Evolutionary conservation across 2,888 invertebrate species (phyloP).

Genomic region (Chrysotoxum bicinctum): DNA sequence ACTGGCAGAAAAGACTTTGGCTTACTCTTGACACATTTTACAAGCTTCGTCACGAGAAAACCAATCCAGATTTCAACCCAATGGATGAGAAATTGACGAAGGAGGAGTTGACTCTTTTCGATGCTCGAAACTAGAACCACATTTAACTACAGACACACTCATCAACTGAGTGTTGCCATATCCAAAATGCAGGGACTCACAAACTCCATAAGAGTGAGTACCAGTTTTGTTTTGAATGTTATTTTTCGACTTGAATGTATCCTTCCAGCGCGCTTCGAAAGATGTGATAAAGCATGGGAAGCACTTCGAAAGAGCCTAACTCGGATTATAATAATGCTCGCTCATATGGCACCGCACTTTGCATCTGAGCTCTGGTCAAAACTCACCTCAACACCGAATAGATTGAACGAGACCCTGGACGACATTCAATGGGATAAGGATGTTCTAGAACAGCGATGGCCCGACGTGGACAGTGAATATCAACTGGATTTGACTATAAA

Average conservation of each 20-base stretch:
- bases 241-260: neutral
- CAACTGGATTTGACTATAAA: constrained; percentile 86
- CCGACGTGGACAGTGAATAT: constrained; percentile 87
- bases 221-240: neutral
- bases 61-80: constrained; percentile 75
- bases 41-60: constrained; percentile 81
- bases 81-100: constrained; percentile 83
- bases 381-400: constrained; percentile 85
- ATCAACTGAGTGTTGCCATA: constrained; percentile 93
- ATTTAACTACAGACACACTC: constrained; percentile 88
- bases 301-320: constrained; percentile 90
- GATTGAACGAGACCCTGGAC: constrained; percentile 81
- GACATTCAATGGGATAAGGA: constrained; percentile 86
- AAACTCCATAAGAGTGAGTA: constrained; percentile 86
- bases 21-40: constrained; percentile 87
- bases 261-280: constrained; percentile 84
- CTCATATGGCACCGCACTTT: constrained; percentile 95
- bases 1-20: constrained; percentile 95
- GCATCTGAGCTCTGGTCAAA: constrained; percentile 95
- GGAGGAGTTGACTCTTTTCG: constrained; percentile 86
- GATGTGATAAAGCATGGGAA: constrained; percentile 85
- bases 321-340: constrained; percentile 91
- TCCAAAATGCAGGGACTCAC: constrained; percentile 93
- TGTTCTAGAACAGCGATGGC: constrained; percentile 91
- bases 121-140: constrained; percentile 91